Evolutionary conservation across 2,888 invertebrate species (phyloP), one percentile per base, ranked within the genome.

Genomic region (Agapetus fuscipes): DNA sequence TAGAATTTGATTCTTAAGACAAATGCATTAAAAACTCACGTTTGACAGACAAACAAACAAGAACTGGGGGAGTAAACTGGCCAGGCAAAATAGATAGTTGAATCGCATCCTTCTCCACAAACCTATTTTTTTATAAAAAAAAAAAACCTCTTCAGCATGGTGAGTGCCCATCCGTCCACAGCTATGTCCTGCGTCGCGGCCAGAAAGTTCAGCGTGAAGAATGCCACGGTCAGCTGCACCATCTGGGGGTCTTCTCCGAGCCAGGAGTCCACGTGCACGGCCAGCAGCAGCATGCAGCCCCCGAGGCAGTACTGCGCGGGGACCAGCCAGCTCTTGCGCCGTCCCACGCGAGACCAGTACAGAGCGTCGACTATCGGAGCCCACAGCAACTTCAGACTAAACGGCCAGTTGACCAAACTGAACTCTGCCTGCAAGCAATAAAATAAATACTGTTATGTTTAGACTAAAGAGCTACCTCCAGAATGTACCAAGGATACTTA

Each of bases 151-250:
- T 91, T 88, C 2, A 98, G 69, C 94, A 99, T 98, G 1, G 97
- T 98, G 9, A 99, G 69, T 1, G 98, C 98, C 98, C 98, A 99
- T 14, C 98, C 98, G 68, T 99, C 98, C 0, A 99, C 97, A 11
- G 95, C 97, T 55, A 98, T 96, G 61, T 99, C 98, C 68, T 99
- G 98, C 2, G 98, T 98, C 2, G 98, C 97, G 3, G 97, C 97
- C 52, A 99, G 69, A 56, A 97, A 95, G 57, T 96, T 97, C 3
- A 98, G 69, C 38, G 79, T 69, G 58, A 97, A 87, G 65, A 99
- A 99, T 41, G 90, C 71, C 10, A 76, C 55, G 1, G 96, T 96
- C 16, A 98, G 68, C 33, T 83, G 60, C 40, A 71, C 74, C 51
- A 91, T 85, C 53, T 85, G 81, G 0, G 89, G 86, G 17, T 62